These are phyloP conservation scores for Ameiurus melas DNA, from an alignment of 2,113 vertebrate species.

Conservation along the genomic window DNA sequence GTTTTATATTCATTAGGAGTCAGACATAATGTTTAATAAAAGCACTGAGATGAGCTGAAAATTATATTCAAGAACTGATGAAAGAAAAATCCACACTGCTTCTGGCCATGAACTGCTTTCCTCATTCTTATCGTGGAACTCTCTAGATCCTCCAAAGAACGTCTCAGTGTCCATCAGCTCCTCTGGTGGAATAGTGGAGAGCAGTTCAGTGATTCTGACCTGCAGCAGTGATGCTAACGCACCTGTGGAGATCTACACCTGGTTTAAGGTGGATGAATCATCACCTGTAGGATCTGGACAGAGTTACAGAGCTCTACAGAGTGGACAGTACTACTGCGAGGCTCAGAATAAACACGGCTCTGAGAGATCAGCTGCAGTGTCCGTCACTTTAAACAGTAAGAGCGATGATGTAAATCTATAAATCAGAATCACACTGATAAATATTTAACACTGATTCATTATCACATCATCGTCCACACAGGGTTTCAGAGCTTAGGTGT, in stretches of 20 bases:
- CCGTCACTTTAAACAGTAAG: slow-evolving; percentile 17
- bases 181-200: background rate
- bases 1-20: no score
- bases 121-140: background rate
- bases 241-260: background rate
- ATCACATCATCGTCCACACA: no score
- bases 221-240: slow-evolving; percentile 12
- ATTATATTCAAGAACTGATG: no score
- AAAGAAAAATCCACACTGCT: background rate
- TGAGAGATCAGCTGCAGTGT: slow-evolving; percentile 17
- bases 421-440: no score
- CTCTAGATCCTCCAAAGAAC: background rate
- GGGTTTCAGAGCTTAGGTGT: no score
- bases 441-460: no score
- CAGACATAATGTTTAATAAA: no score
- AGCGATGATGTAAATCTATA: no score
- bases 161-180: background rate
- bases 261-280: background rate
- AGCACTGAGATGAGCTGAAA: no score
- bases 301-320: slow-evolving; percentile 6
- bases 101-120: background rate
- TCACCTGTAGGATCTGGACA: slow-evolving; percentile 28
- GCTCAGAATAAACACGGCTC: slow-evolving; percentile 38
- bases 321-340: slow-evolving; percentile 40
- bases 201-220: slow-evolving; percentile 15